Evolutionary conservation across 1,140 invertebrate species (phyloP).

Genomic region (Mylabris phalerata): DNA sequence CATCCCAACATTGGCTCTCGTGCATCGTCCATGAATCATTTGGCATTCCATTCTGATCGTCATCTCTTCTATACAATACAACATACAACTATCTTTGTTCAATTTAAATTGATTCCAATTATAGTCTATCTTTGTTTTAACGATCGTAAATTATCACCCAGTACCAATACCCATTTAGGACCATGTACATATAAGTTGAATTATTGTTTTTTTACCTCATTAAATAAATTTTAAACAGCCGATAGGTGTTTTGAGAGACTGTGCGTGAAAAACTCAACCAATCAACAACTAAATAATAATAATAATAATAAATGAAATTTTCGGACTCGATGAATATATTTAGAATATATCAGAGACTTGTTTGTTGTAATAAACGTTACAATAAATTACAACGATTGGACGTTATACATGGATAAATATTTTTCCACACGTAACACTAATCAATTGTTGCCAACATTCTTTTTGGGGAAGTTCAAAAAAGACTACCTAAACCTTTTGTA

Average conservation of each 20-base stretch:
- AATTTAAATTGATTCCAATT: neutral
- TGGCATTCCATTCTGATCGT: constrained; percentile 12
- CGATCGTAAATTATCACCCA: constrained; percentile 30
- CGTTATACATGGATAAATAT: neutral
- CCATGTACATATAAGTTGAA: constrained; percentile 18
- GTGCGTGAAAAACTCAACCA: constrained; percentile 15
- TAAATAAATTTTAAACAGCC: constrained; percentile 31
- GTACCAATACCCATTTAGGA: constrained; percentile 10
- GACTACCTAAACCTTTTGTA: too few relatives aligned
- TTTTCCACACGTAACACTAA: neutral
- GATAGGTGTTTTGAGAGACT: constrained; percentile 27
- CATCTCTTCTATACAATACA: neutral
- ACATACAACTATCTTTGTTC: neutral
- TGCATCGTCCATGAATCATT: constrained; percentile 38
- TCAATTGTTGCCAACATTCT: too few relatives aligned
- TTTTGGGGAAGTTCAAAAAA: too few relatives aligned
- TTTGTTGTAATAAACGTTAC: constrained; percentile 30
- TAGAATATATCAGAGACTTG: constrained; percentile 29
- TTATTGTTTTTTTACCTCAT: constrained; percentile 34
- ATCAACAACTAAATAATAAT: neutral
- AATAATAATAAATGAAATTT: constrained; percentile 27
- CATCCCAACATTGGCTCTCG: constrained; percentile 37
- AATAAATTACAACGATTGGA: constrained; percentile 23
- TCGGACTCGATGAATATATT: constrained; percentile 29
- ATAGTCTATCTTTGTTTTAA: constrained; percentile 18